A percentile compares a stretch with the other conserved stretches of the same genome.
Evolutionary conservation across 2,113 vertebrate genomes (phyloP).

Genomic region (Notothenia rossii): DNA sequence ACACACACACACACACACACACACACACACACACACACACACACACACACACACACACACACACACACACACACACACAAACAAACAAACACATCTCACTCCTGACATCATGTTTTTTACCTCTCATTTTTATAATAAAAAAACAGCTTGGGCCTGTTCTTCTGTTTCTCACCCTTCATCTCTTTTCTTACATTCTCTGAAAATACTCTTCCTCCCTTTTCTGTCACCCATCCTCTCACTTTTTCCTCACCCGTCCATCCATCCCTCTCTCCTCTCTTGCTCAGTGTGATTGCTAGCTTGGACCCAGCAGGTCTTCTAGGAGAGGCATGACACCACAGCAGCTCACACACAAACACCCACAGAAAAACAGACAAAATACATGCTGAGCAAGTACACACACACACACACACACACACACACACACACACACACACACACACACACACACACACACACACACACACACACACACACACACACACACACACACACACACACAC

Average conservation of each 20-base stretch:
- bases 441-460: slow-evolving; percentile 32
- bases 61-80: not conserved
- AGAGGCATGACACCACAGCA: slow-evolving; percentile 70
- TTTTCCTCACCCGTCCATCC: slow-evolving; percentile 45
- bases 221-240: slow-evolving; percentile 49
- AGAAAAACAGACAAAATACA: slow-evolving; percentile 56
- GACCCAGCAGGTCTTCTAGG: slow-evolving; percentile 75
- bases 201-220: slow-evolving; percentile 61
- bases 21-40: slow-evolving; percentile 10
- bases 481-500: slow-evolving; percentile 40
- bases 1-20: slow-evolving; percentile 10
- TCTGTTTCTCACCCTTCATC: slow-evolving; percentile 9
- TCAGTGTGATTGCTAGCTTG: slow-evolving; percentile 70
- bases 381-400: slow-evolving; percentile 32
- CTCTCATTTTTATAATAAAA: slow-evolving; percentile 25
- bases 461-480: slow-evolving; percentile 23
- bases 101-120: slow-evolving; percentile 20
- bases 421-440: slow-evolving; percentile 24
- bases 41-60: not conserved
- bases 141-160: slow-evolving; percentile 31
- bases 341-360: not conserved
- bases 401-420: slow-evolving; percentile 22
- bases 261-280: slow-evolving; percentile 51
- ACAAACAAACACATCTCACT: not conserved
- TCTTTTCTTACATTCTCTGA: slow-evolving; percentile 42